Base-by-base conservation (phyloP, 2,888 invertebrate species). In the Hirtodrosophila alboralis region DNA sequence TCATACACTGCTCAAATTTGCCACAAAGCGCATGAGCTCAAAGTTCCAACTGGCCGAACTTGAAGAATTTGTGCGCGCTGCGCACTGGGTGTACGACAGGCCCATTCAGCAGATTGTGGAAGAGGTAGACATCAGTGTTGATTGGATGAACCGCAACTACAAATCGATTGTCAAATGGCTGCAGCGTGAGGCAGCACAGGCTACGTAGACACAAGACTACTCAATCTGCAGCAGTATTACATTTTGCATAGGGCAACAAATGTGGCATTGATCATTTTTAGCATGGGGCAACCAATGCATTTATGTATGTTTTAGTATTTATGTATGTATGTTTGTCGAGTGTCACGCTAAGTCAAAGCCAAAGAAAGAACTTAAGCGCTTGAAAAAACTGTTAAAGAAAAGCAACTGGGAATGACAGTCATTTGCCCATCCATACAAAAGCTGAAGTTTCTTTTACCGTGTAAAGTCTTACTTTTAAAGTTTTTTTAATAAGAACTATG, bases 31-130 rank as follows among this genome's bases (percentile, higher is more conserved):
- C 33, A 93, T 96, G 83, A 96, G 95, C 76, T 94, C 95, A 5
- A 93, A 93, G 53, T 94, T 94, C 83, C 95, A 96, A 87, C 91
- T 96, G 23, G 92, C 93, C 61, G 95, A 96, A 94, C 90, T 96
- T 57, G 92, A 93, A 86, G 92, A 93, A 36, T 96, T 96, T 86
- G 92, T 94, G 1, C 90, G 91, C 1, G 92, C 92, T 48, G 93
- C 93, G 51, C 91, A 92, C 56, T 92, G 93, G 34, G 94, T 95
- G 54, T 91, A 95, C 9, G 95, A 95, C 0, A 91, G 96, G 64
- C 94, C 95, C 0, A 93, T 96, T 0, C 93, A 94, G 59, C 97
- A 97, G 90, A 94, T 95, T 0, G 90, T 97, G 6, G 97, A 97
- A 87, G 93, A 94, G 45, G 94, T 95, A 0, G 93, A 95, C 71